phyloP scores from a whole-genome alignment of 1,140 invertebrate species.

The Euura lappo region DNA sequence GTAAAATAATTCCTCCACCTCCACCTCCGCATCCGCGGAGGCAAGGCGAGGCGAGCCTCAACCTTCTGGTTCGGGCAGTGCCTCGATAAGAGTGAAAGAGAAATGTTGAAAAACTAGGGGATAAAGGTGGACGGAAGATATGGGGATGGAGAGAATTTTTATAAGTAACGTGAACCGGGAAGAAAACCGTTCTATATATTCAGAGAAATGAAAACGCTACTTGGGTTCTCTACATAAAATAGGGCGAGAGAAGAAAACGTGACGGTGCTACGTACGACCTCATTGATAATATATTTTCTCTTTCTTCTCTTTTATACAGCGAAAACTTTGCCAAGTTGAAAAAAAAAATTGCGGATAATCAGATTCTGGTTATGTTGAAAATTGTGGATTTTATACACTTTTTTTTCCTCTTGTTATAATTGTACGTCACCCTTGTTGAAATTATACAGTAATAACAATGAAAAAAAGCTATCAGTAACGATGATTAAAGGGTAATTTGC shows the following conservation, averaged over 20 bases:
- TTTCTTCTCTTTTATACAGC: no score
- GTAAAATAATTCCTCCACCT: not conserved
- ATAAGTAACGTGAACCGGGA: no score
- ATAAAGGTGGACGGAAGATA: not conserved
- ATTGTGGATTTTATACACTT: no score
- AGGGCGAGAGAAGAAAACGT: not conserved
- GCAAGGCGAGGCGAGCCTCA: not conserved
- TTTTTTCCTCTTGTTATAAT: no score
- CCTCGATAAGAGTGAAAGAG: not conserved
- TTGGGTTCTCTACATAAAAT: no score
- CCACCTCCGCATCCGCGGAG: not conserved
- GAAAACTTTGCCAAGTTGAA: not conserved
- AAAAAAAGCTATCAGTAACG: no score
- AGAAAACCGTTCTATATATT: no score
- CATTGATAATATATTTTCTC: not conserved
- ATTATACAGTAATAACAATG: no score
- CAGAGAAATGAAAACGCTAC: no score
- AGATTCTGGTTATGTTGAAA: not conserved
- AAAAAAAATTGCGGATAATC: not conserved
- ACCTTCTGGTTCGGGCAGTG: not conserved
- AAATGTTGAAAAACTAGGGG: not conserved
- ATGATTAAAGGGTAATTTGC: no score
- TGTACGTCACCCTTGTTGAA: no score
- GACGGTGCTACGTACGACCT: slow-evolving; percentile 4
- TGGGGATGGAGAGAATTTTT: no score